Evolutionary conservation across 1,140 invertebrate genomes (phyloP).

Genomic region (Sminthurinus signatus): DNA sequence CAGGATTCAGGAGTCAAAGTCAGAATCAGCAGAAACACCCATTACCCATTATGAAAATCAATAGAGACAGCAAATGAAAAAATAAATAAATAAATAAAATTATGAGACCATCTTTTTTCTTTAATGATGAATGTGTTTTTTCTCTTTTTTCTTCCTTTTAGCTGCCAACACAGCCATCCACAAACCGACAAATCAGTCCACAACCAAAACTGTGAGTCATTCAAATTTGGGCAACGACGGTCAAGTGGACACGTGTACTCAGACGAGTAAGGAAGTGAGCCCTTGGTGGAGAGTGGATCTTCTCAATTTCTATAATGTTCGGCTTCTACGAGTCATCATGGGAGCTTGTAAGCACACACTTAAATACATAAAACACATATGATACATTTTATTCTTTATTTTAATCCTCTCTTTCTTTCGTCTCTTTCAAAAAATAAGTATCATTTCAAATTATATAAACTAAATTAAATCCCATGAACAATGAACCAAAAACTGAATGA

Average conservation of each 20-base stretch:
- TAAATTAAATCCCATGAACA: no score
- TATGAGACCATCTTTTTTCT: no score
- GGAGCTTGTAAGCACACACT: conserved; percentile 6
- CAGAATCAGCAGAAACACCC: no score
- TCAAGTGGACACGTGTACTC: conserved; percentile 57
- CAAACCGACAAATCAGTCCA: conserved; percentile 12
- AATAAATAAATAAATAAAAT: no score
- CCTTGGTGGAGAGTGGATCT: conserved; percentile 90
- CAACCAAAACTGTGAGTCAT: conserved; percentile 1
- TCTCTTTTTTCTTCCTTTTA: background rate
- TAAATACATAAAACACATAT: background rate
- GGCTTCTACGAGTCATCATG: conserved; percentile 3
- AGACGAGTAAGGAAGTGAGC: conserved; percentile 77
- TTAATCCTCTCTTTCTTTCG: background rate
- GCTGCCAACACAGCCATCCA: conserved; percentile 11
- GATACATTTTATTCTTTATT: no score
- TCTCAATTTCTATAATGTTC: conserved; percentile 46
- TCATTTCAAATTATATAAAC: no score
- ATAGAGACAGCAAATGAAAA: no score
- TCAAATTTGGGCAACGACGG: conserved; percentile 10
- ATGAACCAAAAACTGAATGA: no score
- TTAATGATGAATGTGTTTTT: no score
- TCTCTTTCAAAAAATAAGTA: no score
- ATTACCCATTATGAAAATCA: no score
- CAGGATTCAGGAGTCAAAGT: no score